Conservation (phyloP, 2,888 invertebrate species). For the Antitype chi region DNA sequence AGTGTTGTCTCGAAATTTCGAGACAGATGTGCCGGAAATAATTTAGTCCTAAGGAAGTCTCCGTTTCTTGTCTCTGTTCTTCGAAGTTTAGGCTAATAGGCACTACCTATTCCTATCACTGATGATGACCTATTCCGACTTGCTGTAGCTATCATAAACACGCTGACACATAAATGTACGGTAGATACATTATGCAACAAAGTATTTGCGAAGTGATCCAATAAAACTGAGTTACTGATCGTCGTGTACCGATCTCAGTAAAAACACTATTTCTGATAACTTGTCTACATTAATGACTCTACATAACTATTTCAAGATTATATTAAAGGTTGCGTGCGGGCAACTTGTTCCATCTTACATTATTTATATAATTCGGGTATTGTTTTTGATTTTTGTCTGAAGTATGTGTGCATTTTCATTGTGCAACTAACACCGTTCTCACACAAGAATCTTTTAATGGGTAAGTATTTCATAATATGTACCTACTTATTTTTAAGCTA, state of each 20-base stretch:
- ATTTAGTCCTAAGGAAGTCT: too few species aligned
- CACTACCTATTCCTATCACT: too few species aligned
- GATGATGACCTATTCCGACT: not conserved
- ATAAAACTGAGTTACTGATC: constrained; percentile 67
- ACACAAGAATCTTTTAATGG: constrained; percentile 28
- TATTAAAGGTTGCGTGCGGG: not conserved
- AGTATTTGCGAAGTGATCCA: constrained; percentile 68
- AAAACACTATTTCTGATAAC: constrained; percentile 62
- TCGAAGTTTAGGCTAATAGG: too few species aligned
- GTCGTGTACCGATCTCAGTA: constrained; percentile 60
- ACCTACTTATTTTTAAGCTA: not conserved
- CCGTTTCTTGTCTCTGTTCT: too few species aligned
- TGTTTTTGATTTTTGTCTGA: constrained; percentile 15
- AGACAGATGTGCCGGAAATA: too few species aligned
- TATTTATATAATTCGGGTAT: constrained; percentile 30
- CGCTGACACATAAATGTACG: constrained; percentile 13
- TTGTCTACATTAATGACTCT: constrained; percentile 35
- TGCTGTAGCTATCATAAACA: not conserved
- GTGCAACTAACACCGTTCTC: constrained; percentile 41
- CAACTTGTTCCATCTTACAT: constrained; percentile 10
- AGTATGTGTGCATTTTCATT: constrained; percentile 29
- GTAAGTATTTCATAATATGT: constrained; percentile 27
- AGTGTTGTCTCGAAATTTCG: too few species aligned
- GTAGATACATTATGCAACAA: constrained; percentile 66
- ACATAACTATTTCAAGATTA: constrained; percentile 10